Percentiles rank a stretch among this genome's conserved stretches.
phyloP scores from a whole-genome alignment of 2,888 invertebrate species.

The Tenthredo scrophulariae region DNA sequence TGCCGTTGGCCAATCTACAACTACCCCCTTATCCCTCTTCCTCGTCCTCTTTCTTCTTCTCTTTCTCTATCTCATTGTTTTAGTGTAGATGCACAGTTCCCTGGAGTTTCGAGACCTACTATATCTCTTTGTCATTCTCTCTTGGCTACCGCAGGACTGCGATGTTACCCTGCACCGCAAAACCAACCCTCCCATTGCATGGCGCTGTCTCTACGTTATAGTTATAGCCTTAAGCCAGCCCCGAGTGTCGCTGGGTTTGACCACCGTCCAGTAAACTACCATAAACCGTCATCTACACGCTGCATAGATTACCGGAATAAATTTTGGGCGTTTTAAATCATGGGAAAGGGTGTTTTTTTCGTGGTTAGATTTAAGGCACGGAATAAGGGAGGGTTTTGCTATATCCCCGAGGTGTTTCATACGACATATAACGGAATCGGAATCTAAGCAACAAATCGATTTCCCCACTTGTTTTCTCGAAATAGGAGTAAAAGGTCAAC shows the following conservation, averaged over 20 bases:
- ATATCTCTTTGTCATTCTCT: background rate
- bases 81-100: constrained; percentile 3
- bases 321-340: background rate
- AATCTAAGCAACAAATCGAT: constrained; percentile 25
- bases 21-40: no score
- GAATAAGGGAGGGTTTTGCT: background rate
- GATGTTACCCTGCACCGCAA: constrained; percentile 28
- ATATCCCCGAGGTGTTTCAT: background rate
- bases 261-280: constrained; percentile 41
- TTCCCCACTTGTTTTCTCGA: constrained; percentile 13
- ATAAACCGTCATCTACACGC: constrained; percentile 32
- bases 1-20: constrained; percentile 10
- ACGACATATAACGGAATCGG: background rate
- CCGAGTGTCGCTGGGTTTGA: constrained; percentile 20
- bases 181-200: constrained; percentile 36
- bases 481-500: constrained; percentile 37
- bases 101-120: background rate
- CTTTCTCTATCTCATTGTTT: constrained; percentile 17
- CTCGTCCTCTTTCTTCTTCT: background rate
- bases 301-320: background rate
- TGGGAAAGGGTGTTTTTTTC: background rate
- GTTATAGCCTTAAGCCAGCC: constrained; percentile 36
- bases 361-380: background rate
- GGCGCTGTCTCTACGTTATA: constrained; percentile 18
- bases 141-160: background rate